Conservation (phyloP, 2,888 invertebrate species). For the Melieria picta region DNA sequence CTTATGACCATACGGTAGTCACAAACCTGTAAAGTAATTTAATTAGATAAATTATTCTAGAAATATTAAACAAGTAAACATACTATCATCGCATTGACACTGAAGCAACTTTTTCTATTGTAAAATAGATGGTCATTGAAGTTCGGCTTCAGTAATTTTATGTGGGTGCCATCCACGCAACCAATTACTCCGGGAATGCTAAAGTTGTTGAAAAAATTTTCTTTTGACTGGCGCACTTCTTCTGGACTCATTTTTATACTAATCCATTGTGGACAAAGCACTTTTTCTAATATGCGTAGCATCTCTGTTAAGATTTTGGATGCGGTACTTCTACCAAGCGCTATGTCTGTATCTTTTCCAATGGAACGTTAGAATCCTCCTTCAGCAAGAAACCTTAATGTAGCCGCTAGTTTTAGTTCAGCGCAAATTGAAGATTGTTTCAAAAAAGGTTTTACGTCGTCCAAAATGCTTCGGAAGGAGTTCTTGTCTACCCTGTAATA, state of each 20-base stretch:
- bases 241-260: conserved; percentile 7
- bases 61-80: conserved; percentile 6
- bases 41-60: background rate
- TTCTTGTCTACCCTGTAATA: no score
- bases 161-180: conserved; percentile 20
- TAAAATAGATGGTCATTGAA: conserved; percentile 3
- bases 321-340: conserved; percentile 2
- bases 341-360: no score
- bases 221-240: conserved; percentile 14
- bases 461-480: no score
- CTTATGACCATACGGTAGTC: conserved; percentile 10
- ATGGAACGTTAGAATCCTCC: no score
- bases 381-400: no score
- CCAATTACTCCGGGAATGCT: conserved; percentile 25
- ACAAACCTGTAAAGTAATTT: conserved; percentile 1
- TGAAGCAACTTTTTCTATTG: conserved; percentile 20
- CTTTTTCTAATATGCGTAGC: conserved; percentile 1
- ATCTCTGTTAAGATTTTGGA: conserved; percentile 15
- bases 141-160: background rate
- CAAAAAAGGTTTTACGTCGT: no score
- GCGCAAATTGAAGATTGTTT: no score
- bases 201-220: conserved; percentile 19
- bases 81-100: conserved; percentile 18
- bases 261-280: conserved; percentile 11
- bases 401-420: no score